These are phyloP conservation scores for Ciconia stormi DNA, from an alignment of 2,113 vertebrate species.

Conservation along the genomic window DNA sequence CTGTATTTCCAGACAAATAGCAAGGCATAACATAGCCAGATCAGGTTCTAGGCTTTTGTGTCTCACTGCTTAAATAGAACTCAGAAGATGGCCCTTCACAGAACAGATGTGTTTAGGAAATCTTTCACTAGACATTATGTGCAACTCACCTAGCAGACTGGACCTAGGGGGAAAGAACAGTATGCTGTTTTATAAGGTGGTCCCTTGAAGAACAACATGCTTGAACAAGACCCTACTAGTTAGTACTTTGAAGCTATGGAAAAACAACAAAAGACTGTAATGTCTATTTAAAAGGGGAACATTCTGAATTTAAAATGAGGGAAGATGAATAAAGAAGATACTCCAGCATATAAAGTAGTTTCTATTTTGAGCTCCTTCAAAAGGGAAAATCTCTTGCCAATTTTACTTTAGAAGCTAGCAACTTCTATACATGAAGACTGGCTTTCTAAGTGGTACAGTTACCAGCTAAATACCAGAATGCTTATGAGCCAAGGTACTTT, in stretches of 20 bases:
- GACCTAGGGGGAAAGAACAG: background rate
- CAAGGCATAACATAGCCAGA: background rate
- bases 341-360: slow-evolving; percentile 6
- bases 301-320: slow-evolving; percentile 27
- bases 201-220: background rate
- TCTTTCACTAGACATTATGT: background rate
- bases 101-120: background rate
- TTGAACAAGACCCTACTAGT: background rate
- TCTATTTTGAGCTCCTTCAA: slow-evolving; percentile 47
- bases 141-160: background rate
- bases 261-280: slow-evolving; percentile 6
- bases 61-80: background rate
- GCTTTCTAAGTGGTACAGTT: background rate
- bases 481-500: background rate
- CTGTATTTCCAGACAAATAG: background rate
- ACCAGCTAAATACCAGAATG: background rate
- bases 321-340: slow-evolving; percentile 37
- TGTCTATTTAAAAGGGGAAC: slow-evolving; percentile 8
- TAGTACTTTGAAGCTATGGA: background rate
- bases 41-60: background rate
- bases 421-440: background rate
- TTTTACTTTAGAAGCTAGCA: background rate
- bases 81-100: background rate
- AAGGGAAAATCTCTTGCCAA: background rate
- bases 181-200: background rate